A percentile compares a stretch with the other conserved stretches of the same genome.
phyloP scores from a whole-genome alignment of 2,888 invertebrate genomes.

The Megamerina dolium region DNA sequence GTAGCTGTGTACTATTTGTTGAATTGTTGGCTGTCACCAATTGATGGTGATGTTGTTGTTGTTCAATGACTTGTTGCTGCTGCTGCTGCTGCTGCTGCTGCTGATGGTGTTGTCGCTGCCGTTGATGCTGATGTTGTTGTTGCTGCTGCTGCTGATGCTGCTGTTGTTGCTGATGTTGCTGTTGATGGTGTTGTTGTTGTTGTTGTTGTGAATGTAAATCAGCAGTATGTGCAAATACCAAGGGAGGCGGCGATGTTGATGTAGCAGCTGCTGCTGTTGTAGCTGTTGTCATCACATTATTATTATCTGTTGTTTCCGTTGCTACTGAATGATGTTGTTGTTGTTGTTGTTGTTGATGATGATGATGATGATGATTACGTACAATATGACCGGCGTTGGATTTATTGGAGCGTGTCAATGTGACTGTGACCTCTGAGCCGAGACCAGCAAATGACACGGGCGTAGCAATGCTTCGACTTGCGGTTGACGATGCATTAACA shows the following conservation, averaged over 20 bases:
- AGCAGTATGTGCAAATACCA: slow-evolving; percentile 29
- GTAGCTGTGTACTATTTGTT: slow-evolving; percentile 24
- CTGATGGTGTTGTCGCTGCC: too few relatives aligned
- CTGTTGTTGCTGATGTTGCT: slow-evolving; percentile 14
- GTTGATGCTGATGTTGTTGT: slow-evolving; percentile 17
- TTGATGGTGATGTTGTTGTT: slow-evolving; percentile 25
- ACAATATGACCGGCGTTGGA: slow-evolving; percentile 46
- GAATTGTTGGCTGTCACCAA: too few relatives aligned
- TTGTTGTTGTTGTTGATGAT: slow-evolving; percentile 22
- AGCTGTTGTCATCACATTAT: slow-evolving; percentile 24
- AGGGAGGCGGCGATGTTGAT: slow-evolving; percentile 39
- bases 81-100: slow-evolving; percentile 14
- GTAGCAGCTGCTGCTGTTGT: slow-evolving; percentile 25
- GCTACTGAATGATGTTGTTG: slow-evolving; percentile 19
- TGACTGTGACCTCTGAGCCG: slow-evolving; percentile 44
- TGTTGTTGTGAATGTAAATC: slow-evolving; percentile 22
- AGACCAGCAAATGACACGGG: slow-evolving; percentile 42
- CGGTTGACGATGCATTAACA: slow-evolving; percentile 14
- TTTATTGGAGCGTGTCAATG: slow-evolving; percentile 34
- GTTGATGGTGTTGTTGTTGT: slow-evolving; percentile 21
- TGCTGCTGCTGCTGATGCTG: slow-evolving; percentile 9
- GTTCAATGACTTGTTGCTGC: slow-evolving; percentile 14
- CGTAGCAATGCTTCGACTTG: slow-evolving; percentile 21
- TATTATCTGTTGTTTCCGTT: slow-evolving; percentile 18
- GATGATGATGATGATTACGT: slow-evolving; percentile 38